A percentile compares a stretch with the other conserved stretches of the same genome.
phyloP scores from a whole-genome alignment of 2,888 invertebrate genomes.

The Xanthia icteritia region DNA sequence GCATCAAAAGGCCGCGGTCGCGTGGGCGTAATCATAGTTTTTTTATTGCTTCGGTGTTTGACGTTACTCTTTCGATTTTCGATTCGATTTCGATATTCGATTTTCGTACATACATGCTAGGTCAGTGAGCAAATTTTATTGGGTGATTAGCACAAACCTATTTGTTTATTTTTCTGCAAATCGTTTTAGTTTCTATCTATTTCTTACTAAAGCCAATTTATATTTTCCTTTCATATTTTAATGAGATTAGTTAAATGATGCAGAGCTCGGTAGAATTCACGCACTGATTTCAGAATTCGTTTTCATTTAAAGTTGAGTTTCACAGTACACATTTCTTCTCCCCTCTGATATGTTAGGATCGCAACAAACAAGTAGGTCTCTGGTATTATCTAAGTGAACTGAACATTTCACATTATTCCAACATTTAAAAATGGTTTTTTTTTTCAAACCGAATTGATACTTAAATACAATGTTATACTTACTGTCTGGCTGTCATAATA shows the following conservation, averaged over 20 bases:
- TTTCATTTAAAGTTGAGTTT: background rate
- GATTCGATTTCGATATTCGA: conserved; percentile 23
- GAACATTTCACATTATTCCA: conserved; percentile 14
- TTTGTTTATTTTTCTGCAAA: conserved; percentile 11
- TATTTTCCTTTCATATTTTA: background rate
- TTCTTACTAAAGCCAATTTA: background rate
- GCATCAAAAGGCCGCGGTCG: conserved; percentile 76
- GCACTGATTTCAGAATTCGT: background rate
- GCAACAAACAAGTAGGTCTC: conserved; percentile 9
- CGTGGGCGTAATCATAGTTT: conserved; percentile 71
- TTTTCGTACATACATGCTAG: conserved; percentile 40
- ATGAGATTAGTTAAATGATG: background rate
- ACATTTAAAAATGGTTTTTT: conserved; percentile 6
- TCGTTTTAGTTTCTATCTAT: background rate
- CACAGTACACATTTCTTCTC: background rate
- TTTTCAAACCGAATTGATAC: conserved; percentile 23
- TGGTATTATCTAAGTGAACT: conserved; percentile 30
- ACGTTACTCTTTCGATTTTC: conserved; percentile 28
- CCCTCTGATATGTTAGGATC: background rate
- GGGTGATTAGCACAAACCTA: conserved; percentile 15
- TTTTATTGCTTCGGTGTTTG: conserved; percentile 61
- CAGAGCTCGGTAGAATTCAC: background rate
- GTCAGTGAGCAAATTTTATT: conserved; percentile 19
- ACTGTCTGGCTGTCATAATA: conserved; percentile 40
- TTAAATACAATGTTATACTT: conserved; percentile 38